These are phyloP conservation scores for Hemicordylus capensis DNA, from an alignment of 2,113 vertebrate species.

Conservation along the genomic window DNA sequence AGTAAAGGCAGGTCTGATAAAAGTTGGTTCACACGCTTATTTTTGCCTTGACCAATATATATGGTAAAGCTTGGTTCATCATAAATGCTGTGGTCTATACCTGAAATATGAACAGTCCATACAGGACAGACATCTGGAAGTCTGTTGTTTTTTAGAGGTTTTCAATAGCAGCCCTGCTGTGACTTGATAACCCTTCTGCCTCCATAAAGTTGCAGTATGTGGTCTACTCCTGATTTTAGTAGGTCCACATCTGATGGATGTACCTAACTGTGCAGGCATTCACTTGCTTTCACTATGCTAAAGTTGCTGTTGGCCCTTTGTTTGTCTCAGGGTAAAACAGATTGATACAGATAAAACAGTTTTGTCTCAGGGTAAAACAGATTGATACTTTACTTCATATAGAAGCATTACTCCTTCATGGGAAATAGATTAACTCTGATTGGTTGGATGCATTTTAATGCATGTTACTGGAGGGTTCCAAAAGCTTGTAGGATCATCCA, in stretches of 20 bases:
- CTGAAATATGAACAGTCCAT: background rate
- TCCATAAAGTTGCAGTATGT: background rate
- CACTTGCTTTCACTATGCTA: background rate
- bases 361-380: background rate
- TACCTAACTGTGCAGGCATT: background rate
- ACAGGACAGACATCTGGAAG: background rate
- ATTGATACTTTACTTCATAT: background rate
- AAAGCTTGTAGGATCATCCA: rapidly evolving
- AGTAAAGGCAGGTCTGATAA: background rate
- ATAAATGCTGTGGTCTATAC: background rate
- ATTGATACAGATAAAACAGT: background rate
- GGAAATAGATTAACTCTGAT: background rate
- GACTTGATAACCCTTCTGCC: background rate
- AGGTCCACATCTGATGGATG: rapidly evolving
- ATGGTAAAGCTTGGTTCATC: background rate
- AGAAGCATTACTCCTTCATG: background rate
- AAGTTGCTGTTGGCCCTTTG: background rate
- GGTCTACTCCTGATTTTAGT: background rate
- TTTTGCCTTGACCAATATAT: background rate
- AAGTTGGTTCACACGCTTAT: background rate
- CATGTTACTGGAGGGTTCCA: background rate
- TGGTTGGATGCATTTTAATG: constrained; percentile 16
- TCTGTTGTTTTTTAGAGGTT: background rate
- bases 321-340: background rate
- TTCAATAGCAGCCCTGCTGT: background rate